phyloP scores from a whole-genome alignment of 64 coral and sea anemone genomes.

The Montipora foliosa region DNA sequence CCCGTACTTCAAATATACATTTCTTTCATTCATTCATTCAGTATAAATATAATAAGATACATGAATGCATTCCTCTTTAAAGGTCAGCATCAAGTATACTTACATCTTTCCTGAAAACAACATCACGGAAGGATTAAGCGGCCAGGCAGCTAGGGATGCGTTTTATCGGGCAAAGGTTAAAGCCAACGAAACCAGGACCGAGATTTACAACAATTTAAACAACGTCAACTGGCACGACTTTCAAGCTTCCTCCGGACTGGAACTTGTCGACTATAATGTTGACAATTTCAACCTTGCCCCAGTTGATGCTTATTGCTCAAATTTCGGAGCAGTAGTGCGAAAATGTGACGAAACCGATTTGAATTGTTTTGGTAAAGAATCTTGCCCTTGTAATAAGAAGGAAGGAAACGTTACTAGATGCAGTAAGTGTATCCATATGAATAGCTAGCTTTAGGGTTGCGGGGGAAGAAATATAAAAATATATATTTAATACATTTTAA shows the following conservation, averaged over 20 bases:
- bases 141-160: background rate
- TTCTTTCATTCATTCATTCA: no score
- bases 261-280: constrained; percentile 10
- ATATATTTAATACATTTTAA: no score
- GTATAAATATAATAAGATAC: no score
- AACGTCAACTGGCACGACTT: constrained; percentile 21
- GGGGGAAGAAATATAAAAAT: no score
- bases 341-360: constrained; percentile 37
- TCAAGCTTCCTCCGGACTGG: constrained; percentile 23
- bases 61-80: no score
- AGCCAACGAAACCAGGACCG: background rate
- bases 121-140: background rate
- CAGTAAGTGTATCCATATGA: background rate
- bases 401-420: constrained; percentile 1
- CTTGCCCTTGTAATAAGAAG: background rate
- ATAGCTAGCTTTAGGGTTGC: no score
- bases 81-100: constrained; percentile 6
- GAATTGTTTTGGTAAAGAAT: background rate
- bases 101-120: background rate
- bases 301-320: constrained; percentile 61
- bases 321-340: constrained; percentile 53
- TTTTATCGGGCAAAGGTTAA: background rate
- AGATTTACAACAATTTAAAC: background rate
- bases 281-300: constrained; percentile 54
- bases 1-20: no score